Evolutionary conservation across 2,113 vertebrate species (phyloP).

Genomic region (Romanogobio albipinnatus): DNA sequence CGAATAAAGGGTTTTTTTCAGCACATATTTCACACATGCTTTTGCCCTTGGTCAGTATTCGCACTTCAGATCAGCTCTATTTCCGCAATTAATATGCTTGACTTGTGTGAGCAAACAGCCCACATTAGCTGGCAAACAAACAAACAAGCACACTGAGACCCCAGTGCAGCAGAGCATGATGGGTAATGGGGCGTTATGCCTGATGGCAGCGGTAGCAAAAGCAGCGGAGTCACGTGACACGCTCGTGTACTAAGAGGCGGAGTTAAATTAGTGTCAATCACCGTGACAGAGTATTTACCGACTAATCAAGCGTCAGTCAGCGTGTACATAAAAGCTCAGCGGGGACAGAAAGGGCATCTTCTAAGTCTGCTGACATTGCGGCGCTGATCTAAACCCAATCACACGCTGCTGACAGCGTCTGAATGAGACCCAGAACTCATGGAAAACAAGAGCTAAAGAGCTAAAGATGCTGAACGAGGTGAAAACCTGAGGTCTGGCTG

Average conservation of each 20-base stretch:
- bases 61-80: not conserved
- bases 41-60: conserved; percentile 14
- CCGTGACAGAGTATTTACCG: conserved; percentile 65
- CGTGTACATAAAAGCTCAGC: conserved; percentile 42
- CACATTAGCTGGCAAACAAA: conserved; percentile 11
- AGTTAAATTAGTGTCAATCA: conserved; percentile 71
- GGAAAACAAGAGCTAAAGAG: conserved; percentile 8
- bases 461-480: conserved; percentile 27
- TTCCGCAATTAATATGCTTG: conserved; percentile 41
- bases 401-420: conserved; percentile 1
- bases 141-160: conserved; percentile 24
- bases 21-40: not conserved
- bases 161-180: conserved; percentile 10
- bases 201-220: conserved; percentile 60
- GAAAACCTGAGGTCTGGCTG: conserved; percentile 7
- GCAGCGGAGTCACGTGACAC: conserved; percentile 56
- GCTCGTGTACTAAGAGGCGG: conserved; percentile 55
- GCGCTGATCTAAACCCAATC: conserved; percentile 16
- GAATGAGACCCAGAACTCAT: conserved; percentile 8
- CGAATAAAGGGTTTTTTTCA: not conserved
- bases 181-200: conserved; percentile 63
- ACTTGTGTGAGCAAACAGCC: conserved; percentile 18
- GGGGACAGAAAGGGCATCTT: conserved; percentile 37
- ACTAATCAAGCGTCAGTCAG: conserved; percentile 48
- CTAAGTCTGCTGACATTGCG: not conserved